Evolutionary conservation across 2,113 vertebrate genomes (phyloP).

Genomic region (Misgurnus mizolepis): DNA sequence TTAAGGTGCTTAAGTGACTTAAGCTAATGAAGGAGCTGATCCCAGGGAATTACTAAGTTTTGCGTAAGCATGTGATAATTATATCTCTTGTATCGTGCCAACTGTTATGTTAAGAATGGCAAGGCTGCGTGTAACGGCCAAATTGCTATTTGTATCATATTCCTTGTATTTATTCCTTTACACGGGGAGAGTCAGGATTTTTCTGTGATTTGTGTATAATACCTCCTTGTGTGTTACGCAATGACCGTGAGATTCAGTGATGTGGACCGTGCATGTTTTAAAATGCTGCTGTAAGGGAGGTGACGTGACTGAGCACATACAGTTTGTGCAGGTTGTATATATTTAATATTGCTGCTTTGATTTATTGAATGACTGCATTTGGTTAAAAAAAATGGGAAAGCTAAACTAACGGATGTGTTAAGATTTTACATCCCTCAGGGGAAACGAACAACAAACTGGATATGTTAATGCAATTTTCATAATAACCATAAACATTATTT

Average conservation of each 20-base stretch:
- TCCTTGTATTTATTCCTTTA: constrained; percentile 18
- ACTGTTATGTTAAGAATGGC: constrained; percentile 3
- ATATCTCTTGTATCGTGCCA: constrained; percentile 18
- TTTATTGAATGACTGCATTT: constrained; percentile 25
- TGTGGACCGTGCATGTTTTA: constrained; percentile 22
- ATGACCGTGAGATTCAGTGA: constrained; percentile 2
- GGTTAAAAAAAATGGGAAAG: constrained; percentile 2
- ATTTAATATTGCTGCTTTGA: constrained; percentile 38
- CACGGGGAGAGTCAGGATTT: not conserved
- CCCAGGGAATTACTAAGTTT: constrained; percentile 2
- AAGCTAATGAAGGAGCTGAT: constrained; percentile 24
- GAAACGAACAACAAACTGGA: constrained; percentile 12
- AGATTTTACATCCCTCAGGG: constrained; percentile 38
- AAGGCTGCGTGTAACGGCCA: not conserved
- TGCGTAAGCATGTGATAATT: constrained; percentile 14
- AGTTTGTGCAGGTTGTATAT: constrained; percentile 37
- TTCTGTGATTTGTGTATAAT: not conserved
- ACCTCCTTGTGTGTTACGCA: not conserved
- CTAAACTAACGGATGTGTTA: not conserved
- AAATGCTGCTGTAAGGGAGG: constrained; percentile 22
- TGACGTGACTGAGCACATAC: not conserved
- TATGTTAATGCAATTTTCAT: constrained; percentile 45
- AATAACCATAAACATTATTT: constrained; percentile 39
- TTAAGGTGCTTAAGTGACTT: too few species aligned
- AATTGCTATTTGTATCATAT: not conserved